Conservation (phyloP, 2,888 invertebrate genomes). For the Sesia apiformis region DNA sequence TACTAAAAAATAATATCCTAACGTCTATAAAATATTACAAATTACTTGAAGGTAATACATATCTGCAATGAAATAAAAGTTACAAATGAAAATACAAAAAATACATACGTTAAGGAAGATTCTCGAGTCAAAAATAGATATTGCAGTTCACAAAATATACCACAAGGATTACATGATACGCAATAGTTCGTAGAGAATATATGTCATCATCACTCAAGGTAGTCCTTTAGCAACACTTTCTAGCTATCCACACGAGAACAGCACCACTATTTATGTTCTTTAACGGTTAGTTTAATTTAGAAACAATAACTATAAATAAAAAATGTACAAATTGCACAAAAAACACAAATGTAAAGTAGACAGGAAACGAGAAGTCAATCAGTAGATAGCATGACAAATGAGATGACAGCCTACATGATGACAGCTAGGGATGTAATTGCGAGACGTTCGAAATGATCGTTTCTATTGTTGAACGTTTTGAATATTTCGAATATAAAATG, state of each 20-base stretch:
- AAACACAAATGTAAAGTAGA: background rate
- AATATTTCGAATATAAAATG: no score
- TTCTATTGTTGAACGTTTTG: no score
- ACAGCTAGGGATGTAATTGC: no score
- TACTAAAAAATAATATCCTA: background rate
- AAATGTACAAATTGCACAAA: slow-evolving; percentile 24
- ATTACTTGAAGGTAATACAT: background rate
- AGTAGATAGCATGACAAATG: no score
- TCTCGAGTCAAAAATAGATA: slow-evolving; percentile 51
- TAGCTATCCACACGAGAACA: slow-evolving; percentile 7
- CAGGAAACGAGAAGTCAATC: background rate
- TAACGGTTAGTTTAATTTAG: slow-evolving; percentile 18
- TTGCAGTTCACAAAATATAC: slow-evolving; percentile 52
- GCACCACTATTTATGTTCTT: slow-evolving; percentile 17
- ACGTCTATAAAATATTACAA: background rate
- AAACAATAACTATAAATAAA: slow-evolving; percentile 14
- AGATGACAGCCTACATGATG: no score
- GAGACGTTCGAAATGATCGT: no score
- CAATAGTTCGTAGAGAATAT: slow-evolving; percentile 27
- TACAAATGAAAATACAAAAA: slow-evolving; percentile 3
- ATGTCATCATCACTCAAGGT: slow-evolving; percentile 34
- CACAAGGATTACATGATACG: slow-evolving; percentile 60
- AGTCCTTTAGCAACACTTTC: slow-evolving; percentile 13
- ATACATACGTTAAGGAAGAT: slow-evolving; percentile 37
- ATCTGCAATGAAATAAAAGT: background rate